phyloP scores from a whole-genome alignment of 1,140 invertebrate species.

The Drosophila lacertosa region DNA sequence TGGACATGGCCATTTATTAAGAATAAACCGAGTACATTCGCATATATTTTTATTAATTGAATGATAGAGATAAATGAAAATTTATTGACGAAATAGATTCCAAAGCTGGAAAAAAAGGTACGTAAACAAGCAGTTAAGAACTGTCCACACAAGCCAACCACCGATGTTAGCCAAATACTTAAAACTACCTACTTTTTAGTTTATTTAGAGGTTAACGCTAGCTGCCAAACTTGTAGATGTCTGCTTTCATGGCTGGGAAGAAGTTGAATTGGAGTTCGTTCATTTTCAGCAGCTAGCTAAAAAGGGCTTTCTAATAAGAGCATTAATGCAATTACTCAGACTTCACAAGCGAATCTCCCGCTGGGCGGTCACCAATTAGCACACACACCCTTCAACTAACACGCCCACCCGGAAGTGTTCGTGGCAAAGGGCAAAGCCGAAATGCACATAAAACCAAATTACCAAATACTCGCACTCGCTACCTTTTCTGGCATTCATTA shows the following conservation, averaged over 20 bases:
- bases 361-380: conserved; percentile 31
- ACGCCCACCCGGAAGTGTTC: not conserved
- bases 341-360: not conserved
- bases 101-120: too few species aligned
- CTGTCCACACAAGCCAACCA: not conserved
- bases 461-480: conserved; percentile 36
- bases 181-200: not conserved
- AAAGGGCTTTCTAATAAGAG: conserved; percentile 10
- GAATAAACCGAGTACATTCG: too few species aligned
- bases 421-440: conserved; percentile 25
- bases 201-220: not conserved
- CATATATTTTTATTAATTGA: too few species aligned
- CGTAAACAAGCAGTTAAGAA: too few species aligned
- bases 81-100: too few species aligned
- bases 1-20: not conserved
- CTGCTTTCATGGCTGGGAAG: too few species aligned
- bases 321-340: conserved; percentile 37
- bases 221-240: too few species aligned
- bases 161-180: conserved; percentile 2
- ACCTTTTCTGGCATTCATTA: conserved; percentile 42
- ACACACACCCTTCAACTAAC: conserved; percentile 22
- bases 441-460: conserved; percentile 47
- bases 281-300: not conserved
- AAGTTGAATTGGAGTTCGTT: too few species aligned
- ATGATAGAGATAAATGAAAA: too few species aligned